Evolutionary conservation across 2,797 vertebrate species (phyloP), one percentile per base, ranked within the genome.

Genomic region (Poeciliopsis paucimaculata): DNA sequence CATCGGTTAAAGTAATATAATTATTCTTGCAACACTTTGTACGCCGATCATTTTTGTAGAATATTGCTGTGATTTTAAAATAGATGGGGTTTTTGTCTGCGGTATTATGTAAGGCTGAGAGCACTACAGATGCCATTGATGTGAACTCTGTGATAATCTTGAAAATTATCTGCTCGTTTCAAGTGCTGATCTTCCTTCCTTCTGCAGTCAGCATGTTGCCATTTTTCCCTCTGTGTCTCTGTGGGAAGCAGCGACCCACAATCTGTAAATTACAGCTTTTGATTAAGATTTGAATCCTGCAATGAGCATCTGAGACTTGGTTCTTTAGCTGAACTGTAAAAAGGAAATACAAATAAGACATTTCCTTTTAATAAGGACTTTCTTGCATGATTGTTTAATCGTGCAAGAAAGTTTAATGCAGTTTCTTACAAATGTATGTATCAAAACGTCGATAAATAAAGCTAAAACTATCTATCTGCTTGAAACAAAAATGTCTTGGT

Each of bases 31-130:
- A 45, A 8, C 26, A 45, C 26, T n/a, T 28, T 71, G 13, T 45
- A 28, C 41, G 28, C 6, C 1, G 8, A 45, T 46, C 46, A 1
- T 2, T 71, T 71, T 71, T 28, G n/a, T 45, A 15, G 39, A 45
- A n/a, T 71, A 28, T 71, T 71, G n/a, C 36, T 70, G 66, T 71
- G 26, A 28, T n/a, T 16, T 53, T 79, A 26, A 15, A 39, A n/a
- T 31, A 51, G 46, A 34, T 5, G 23, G 41, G 9, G 2, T 39
- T 16, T 55, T 26, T 12, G 6, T 70, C 66, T 45, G 13, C 46
- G 13, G 7, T 7, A 36, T 75, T 43, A 57, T 60, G 12, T 57
- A n/a, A 57, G 12, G 8, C 53, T 28, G 12, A 43, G 26, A 57
- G 26, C 53, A 11, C 73, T 57, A 75, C 26, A 55, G 26, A 57